Evolutionary conservation across 2,888 invertebrate species (phyloP).

Genomic region (Cephus runcator): DNA sequence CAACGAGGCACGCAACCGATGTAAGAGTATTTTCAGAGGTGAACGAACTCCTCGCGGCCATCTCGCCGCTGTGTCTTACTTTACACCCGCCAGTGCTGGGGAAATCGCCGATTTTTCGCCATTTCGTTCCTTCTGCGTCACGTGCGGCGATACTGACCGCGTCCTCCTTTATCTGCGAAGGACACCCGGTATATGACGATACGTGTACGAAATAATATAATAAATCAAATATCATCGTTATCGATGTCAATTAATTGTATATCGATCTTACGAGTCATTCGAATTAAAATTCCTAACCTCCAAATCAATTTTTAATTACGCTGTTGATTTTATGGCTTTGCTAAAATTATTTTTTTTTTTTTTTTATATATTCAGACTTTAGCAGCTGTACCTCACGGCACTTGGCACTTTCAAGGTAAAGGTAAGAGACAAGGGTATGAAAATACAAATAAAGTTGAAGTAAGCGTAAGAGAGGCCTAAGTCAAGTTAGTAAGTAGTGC

Average conservation of each 20-base stretch:
- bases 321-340: no score
- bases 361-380: not conserved
- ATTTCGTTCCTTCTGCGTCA: conserved; percentile 9
- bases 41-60: conserved; percentile 53
- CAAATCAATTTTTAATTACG: not conserved
- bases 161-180: conserved; percentile 7
- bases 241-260: not conserved
- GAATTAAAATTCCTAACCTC: not conserved
- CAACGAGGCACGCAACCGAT: conserved; percentile 56
- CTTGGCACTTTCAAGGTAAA: conserved; percentile 20
- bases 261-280: not conserved
- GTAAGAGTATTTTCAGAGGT: conserved; percentile 62
- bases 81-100: conserved; percentile 26
- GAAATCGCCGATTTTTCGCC: conserved; percentile 33
- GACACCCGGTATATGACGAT: not conserved
- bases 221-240: not conserved
- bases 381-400: not conserved
- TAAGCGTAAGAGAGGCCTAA: conserved; percentile 22
- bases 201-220: not conserved
- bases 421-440: conserved; percentile 21
- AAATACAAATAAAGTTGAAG: not conserved
- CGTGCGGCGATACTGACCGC: conserved; percentile 20
- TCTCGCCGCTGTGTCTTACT: conserved; percentile 35
- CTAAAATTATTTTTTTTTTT: not conserved
- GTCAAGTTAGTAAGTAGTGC: conserved; percentile 63